Conservation (phyloP, 2,888 invertebrate genomes). For the Heterodera filipjevi region DNA sequence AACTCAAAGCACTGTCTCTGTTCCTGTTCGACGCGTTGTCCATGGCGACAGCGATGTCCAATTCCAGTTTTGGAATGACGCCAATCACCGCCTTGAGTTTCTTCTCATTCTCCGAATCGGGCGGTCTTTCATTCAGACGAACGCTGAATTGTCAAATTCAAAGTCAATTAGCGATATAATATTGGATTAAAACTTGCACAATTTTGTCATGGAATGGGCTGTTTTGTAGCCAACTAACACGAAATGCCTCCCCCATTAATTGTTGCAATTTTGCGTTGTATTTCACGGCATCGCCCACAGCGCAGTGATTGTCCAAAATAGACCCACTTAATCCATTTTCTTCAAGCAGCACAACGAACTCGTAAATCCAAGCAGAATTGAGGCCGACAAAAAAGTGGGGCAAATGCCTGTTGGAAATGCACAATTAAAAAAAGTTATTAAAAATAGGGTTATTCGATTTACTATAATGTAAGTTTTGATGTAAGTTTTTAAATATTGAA, state of each 20-base stretch:
- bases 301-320: neutral
- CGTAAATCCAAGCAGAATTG: constrained; percentile 34
- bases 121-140: neutral
- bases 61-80: constrained; percentile 7
- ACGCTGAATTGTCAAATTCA: neutral
- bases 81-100: neutral
- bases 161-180: too few relatives aligned
- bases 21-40: constrained; percentile 4
- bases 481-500: too few relatives aligned
- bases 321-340: neutral
- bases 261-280: constrained; percentile 6
- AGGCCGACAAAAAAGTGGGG: constrained; percentile 34
- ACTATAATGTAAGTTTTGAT: too few relatives aligned
- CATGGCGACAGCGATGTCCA: constrained; percentile 6
- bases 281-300: constrained; percentile 14
- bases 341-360: constrained; percentile 32
- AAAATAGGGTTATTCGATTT: neutral
- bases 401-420: constrained; percentile 23
- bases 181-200: neutral
- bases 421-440: neutral
- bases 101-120: neutral
- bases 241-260: constrained; percentile 24
- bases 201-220: constrained; percentile 21
- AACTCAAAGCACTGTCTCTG: neutral
- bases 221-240: constrained; percentile 19